Evolutionary conservation across 2,113 vertebrate genomes (phyloP).

Genomic region (human): DNA sequence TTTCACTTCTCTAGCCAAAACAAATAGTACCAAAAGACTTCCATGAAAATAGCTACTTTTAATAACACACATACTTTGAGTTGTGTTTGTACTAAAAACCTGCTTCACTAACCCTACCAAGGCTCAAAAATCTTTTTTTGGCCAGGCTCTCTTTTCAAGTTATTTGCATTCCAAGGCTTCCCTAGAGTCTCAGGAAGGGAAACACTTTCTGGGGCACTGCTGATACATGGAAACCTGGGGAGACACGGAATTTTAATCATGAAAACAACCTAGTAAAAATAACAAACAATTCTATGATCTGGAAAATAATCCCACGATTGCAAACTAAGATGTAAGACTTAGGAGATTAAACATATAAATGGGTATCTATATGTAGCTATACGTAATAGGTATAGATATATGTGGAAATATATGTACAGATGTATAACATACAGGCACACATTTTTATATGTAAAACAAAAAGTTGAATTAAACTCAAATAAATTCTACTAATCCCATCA

Average conservation of each 20-base stretch:
- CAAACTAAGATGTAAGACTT: background rate
- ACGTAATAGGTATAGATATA: background rate
- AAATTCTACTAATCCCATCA: background rate
- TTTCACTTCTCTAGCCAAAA: conserved; percentile 56
- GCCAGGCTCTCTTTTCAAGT: conserved; percentile 35
- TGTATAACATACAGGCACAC: background rate
- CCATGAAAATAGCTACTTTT: conserved; percentile 53
- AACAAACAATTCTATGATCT: conserved; percentile 45
- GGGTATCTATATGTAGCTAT: background rate
- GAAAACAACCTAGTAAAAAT: conserved; percentile 47
- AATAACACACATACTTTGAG: conserved; percentile 46
- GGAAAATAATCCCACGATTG: background rate
- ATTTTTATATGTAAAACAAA: background rate
- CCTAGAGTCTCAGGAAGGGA: conserved; percentile 52
- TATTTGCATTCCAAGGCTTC: conserved; percentile 62
- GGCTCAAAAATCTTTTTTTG: conserved; percentile 51
- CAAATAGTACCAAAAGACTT: conserved; percentile 56
- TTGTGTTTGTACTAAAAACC: conserved; percentile 49
- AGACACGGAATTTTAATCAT: conserved; percentile 63
- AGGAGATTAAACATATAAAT: background rate
- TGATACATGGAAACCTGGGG: conserved; percentile 64
- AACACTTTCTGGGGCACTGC: conserved; percentile 49
- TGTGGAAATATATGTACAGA: background rate
- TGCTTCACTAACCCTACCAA: conserved; percentile 12
- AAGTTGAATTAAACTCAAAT: background rate